Conservation (phyloP, 1,140 invertebrate species). For the Ptiloglossa arizonensis region DNA sequence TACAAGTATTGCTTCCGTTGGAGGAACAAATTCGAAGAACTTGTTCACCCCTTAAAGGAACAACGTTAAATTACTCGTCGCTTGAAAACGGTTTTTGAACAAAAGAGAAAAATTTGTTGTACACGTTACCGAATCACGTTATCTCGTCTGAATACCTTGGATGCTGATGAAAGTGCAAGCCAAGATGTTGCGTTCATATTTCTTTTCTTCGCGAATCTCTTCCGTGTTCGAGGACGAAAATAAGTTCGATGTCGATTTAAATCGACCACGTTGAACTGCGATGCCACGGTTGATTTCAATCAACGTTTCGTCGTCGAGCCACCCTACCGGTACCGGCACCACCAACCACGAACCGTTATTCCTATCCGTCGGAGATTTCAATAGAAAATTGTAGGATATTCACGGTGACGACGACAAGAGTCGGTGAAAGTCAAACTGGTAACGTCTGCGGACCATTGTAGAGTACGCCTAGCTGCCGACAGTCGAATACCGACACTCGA, state of each 20-base stretch:
- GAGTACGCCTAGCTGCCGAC: constrained; percentile 55
- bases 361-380: constrained; percentile 70
- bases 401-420: constrained; percentile 66
- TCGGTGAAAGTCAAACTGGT: constrained; percentile 67
- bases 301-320: constrained; percentile 9
- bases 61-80: too few species aligned
- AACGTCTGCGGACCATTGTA: constrained; percentile 68
- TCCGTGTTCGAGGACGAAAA: constrained; percentile 8
- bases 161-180: too few species aligned
- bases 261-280: constrained; percentile 5
- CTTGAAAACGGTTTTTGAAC: too few species aligned
- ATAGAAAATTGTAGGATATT: constrained; percentile 76
- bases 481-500: constrained; percentile 60
- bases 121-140: too few species aligned
- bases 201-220: background rate
- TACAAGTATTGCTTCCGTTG: too few species aligned
- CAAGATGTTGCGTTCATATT: background rate
- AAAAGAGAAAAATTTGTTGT: too few species aligned
- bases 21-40: too few species aligned
- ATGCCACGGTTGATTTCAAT: constrained; percentile 59
- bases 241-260: constrained; percentile 40
- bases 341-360: constrained; percentile 59
- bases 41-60: too few species aligned
- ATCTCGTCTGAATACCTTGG: too few species aligned
- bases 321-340: constrained; percentile 15